Base-by-base conservation (phyloP, 2,888 invertebrate species). In the Rotaria sp. region DNA sequence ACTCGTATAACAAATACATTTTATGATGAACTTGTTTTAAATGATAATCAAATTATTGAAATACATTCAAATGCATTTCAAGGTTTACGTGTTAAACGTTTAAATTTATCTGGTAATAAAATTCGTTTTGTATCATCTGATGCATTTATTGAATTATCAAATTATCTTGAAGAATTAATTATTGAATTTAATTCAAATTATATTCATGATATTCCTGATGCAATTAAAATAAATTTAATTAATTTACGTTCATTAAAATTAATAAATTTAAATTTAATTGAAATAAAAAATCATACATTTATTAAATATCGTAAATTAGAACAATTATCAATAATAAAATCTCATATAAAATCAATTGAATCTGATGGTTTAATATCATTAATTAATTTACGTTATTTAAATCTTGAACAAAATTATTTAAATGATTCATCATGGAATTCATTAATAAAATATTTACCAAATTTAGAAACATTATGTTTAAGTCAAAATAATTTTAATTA, bases 151-250 rank as follows among this genome's bases (percentile, higher is more conserved):
- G 87, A 87, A 67, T 52, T 87, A 21, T 85, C 87, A 7, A 87
- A 87, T 84, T 85, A 87, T 85, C 67, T 87, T 35, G 87, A 87
- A 85, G 87, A 87, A 74, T 45, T 87, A 45, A 84, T 55, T 38
- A 85, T 87, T 38, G 84, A 84, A 84, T 84, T 84, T 21, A 52
- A 84, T 52, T 30, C 35, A 11, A n/a, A 55, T n/a, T 38, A 30
- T 35, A 52, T 52, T 50, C 11, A 45, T 45, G 10, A 80, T 21
- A 80, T 80, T 15, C 80, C 80, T 15, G 24, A 80, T 80, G 45
- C 80, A 26, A 80, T 80, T 26, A 24, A 45, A 80, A 45, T n/a
- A 0, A 45, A 80, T 80, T n/a, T 80, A n/a, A 45, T 45, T 11
- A 80, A 45, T 80, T n/a, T 80, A 45, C 80, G 80, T 80, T 80